Evolutionary conservation across 2,888 invertebrate genomes (phyloP).

Genomic region (Drosophila tripunctata): DNA sequence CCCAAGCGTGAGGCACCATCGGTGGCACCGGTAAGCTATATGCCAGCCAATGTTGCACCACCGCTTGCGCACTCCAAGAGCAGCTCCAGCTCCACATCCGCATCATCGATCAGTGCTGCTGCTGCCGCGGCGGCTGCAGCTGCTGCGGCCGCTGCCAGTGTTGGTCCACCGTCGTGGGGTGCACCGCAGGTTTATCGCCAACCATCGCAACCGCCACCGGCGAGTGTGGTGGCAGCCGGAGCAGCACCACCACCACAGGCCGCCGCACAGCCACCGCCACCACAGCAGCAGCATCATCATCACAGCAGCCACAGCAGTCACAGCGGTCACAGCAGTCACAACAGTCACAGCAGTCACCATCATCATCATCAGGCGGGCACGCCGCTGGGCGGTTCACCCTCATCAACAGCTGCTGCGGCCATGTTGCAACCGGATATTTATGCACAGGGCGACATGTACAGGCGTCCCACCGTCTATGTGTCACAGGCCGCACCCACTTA

Average conservation of each 20-base stretch:
- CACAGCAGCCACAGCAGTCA: slow-evolving; percentile 56
- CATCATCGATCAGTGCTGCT: slow-evolving; percentile 72
- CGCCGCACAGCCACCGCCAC: slow-evolving; percentile 61
- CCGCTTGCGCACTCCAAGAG: slow-evolving; percentile 84
- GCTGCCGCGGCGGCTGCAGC: slow-evolving; percentile 79
- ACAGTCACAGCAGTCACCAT: too few species aligned
- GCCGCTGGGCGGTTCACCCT: slow-evolving; percentile 84
- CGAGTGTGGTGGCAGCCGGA: too few species aligned
- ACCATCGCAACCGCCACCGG: slow-evolving; percentile 67
- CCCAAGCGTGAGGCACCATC: slow-evolving; percentile 84
- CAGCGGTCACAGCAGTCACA: slow-evolving; percentile 49
- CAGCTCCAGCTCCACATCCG: slow-evolving; percentile 70
- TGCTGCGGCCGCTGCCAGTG: slow-evolving; percentile 79
- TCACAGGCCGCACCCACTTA: slow-evolving; percentile 85
- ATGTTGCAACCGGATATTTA: slow-evolving; percentile 83
- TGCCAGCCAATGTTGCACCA: slow-evolving; percentile 78
- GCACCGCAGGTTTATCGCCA: slow-evolving; percentile 84
- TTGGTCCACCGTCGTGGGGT: slow-evolving; percentile 83
- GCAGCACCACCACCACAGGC: slow-evolving; percentile 31
- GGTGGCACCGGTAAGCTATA: slow-evolving; percentile 76
- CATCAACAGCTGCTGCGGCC: slow-evolving; percentile 79
- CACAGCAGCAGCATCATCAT: slow-evolving; percentile 67
- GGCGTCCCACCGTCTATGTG: slow-evolving; percentile 89
- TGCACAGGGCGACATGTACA: slow-evolving; percentile 86
- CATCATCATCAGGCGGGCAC: slow-evolving; percentile 85